These are phyloP conservation scores for Diplogasteroides magnus DNA, from an alignment of 1,140 invertebrate species.

Conservation along the genomic window DNA sequence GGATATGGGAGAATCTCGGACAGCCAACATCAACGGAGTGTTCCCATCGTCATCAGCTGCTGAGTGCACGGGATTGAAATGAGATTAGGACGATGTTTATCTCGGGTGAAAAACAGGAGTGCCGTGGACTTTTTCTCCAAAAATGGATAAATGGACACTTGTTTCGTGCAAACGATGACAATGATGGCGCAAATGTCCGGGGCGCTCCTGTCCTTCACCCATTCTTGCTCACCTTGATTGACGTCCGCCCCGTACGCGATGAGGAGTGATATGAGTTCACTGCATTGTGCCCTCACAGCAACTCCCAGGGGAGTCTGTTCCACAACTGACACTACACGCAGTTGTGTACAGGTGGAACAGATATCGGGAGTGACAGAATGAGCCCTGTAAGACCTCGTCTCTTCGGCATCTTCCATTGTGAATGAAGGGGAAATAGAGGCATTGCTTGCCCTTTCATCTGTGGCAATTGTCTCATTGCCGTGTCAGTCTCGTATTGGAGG, in stretches of 20 bases:
- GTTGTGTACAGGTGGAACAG: constrained; percentile 46
- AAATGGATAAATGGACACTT: too few species aligned
- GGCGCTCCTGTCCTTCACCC: too few species aligned
- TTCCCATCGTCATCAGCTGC: constrained; percentile 52
- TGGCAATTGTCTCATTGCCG: too few species aligned
- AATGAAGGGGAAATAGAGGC: too few species aligned
- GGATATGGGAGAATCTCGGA: constrained; percentile 48
- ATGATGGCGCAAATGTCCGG: too few species aligned
- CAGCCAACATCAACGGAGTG: constrained; percentile 52
- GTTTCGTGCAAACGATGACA: too few species aligned
- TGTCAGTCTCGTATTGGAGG: background rate
- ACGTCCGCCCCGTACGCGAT: constrained; percentile 53
- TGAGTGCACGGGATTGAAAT: too few species aligned
- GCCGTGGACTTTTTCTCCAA: too few species aligned
- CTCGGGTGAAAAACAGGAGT: too few species aligned
- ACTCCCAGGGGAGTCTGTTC: constrained; percentile 53
- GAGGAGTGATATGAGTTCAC: constrained; percentile 47
- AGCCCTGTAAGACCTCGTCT: constrained; percentile 29
- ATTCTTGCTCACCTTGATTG: constrained; percentile 28
- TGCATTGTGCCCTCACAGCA: constrained; percentile 47
- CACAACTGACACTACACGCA: constrained; percentile 51
- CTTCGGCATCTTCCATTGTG: too few species aligned
- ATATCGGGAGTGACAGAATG: constrained; percentile 47
- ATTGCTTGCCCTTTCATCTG: too few species aligned
- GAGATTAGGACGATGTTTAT: too few species aligned